Conservation (phyloP, 2,888 invertebrate genomes). For the Halocaridina rubra region DNA sequence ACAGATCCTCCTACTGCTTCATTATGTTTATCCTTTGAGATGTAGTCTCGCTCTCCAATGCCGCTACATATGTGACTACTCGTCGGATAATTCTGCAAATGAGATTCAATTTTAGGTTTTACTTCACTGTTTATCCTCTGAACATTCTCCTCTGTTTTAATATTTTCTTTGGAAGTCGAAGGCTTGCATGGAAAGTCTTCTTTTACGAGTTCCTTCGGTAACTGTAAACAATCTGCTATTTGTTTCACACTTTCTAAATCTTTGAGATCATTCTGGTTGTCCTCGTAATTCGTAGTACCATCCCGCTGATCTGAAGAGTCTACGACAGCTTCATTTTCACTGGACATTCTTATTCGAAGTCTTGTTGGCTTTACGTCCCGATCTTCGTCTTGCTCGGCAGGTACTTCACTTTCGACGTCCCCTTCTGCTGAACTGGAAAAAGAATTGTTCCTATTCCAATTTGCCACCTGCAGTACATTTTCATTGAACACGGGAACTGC, state of each 20-base stretch:
- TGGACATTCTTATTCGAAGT: neutral
- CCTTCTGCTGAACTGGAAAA: conserved; percentile 54
- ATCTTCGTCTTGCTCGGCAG: conserved; percentile 24
- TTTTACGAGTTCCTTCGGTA: neutral
- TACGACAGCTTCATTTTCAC: conserved; percentile 40
- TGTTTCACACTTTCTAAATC: neutral
- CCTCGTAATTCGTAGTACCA: neutral
- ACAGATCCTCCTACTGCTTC: neutral
- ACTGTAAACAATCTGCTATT: too few species aligned
- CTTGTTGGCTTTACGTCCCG: neutral
- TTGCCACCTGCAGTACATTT: neutral
- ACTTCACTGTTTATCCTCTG: too few species aligned
- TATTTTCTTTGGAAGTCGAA: neutral
- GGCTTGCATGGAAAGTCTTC: neutral
- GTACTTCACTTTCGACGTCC: conserved; percentile 44
- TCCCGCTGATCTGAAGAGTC: conserved; percentile 36
- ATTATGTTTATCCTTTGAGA: neutral
- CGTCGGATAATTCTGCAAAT: neutral
- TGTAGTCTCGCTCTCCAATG: neutral
- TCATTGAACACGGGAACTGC: conserved; percentile 6
- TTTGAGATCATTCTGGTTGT: neutral
- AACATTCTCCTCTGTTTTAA: neutral
- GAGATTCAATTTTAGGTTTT: neutral
- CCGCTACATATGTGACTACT: neutral
- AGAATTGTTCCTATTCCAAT: conserved; percentile 27